These are phyloP conservation scores for Drosophila nr. perissopoda DNA, from an alignment of 2,888 invertebrate species.

Conservation along the genomic window DNA sequence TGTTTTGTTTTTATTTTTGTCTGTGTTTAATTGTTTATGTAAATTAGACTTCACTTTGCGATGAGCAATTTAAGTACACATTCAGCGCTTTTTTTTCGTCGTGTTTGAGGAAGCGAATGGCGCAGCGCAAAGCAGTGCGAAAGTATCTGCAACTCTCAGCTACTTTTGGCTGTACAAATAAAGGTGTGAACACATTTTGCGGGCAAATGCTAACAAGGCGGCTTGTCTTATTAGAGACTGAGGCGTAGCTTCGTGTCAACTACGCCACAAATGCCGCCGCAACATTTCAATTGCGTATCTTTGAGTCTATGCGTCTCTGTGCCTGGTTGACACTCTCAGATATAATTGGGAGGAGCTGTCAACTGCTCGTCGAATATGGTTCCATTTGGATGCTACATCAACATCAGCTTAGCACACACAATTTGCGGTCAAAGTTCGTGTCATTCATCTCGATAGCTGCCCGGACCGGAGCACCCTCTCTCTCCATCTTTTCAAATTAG, in stretches of 20 bases:
- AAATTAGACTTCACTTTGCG: conserved; percentile 67
- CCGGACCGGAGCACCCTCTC: background rate
- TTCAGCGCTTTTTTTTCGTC: conserved; percentile 3
- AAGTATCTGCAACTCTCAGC: conserved; percentile 36
- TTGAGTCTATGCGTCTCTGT: background rate
- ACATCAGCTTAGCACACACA: conserved; percentile 8
- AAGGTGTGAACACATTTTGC: conserved; percentile 64
- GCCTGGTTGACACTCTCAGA: conserved; percentile 17
- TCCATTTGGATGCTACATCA: conserved; percentile 12
- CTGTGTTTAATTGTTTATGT: conserved; percentile 73
- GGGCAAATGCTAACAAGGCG: conserved; percentile 32
- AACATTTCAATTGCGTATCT: conserved; percentile 19
- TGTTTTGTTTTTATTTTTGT: conserved; percentile 31
- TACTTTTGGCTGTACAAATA: conserved; percentile 61
- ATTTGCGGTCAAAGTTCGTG: conserved; percentile 55
- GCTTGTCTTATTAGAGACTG: conserved; percentile 27
- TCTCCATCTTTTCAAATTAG: conserved; percentile 49
- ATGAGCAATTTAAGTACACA: conserved; percentile 67
- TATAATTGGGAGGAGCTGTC: conserved; percentile 39
- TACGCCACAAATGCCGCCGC: conserved; percentile 29
- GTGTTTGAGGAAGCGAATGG: conserved; percentile 58
- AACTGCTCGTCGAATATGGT: conserved; percentile 6
- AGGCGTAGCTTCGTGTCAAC: conserved; percentile 36
- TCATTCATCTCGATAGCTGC: conserved; percentile 62
- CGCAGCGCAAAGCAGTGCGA: background rate